phyloP scores from a whole-genome alignment of 1,140 invertebrate genomes.

The Cherax quadricarinatus region DNA sequence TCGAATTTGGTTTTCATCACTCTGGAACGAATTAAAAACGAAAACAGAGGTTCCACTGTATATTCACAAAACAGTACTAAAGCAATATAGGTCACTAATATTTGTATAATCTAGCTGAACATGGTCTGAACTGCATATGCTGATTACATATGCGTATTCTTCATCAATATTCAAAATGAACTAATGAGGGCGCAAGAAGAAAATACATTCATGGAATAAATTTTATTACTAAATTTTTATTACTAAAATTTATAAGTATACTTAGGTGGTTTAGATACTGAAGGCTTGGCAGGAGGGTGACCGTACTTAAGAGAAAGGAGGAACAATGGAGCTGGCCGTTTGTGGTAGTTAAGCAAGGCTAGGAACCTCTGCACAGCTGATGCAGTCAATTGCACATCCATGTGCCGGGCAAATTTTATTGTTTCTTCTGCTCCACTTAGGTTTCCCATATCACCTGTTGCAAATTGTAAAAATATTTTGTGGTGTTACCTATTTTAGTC shows the following conservation, averaged over 20 bases:
- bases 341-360: conserved; percentile 31
- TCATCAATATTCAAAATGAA: no score
- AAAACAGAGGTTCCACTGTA: no score
- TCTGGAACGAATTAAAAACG: no score
- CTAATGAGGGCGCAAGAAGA: no score
- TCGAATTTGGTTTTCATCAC: no score
- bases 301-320: conserved; percentile 33
- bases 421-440: conserved; percentile 34
- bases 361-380: conserved; percentile 20
- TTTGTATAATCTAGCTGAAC: no score
- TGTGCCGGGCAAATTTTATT: conserved; percentile 26
- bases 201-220: no score
- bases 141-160: no score
- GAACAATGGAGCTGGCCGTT: conserved; percentile 11
- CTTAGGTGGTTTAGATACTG: not conserved
- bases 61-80: no score
- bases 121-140: no score
- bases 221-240: not conserved
- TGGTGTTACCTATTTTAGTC: not conserved
- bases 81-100: no score
- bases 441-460: conserved; percentile 30
- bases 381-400: conserved; percentile 19
- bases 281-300: not conserved
- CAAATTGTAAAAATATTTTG: not conserved
- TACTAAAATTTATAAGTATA: conserved; percentile 26